Percentiles rank a stretch among this genome's conserved stretches.
phyloP scores from a whole-genome alignment of 2,113 vertebrate genomes.

The Zootoca vivipara region DNA sequence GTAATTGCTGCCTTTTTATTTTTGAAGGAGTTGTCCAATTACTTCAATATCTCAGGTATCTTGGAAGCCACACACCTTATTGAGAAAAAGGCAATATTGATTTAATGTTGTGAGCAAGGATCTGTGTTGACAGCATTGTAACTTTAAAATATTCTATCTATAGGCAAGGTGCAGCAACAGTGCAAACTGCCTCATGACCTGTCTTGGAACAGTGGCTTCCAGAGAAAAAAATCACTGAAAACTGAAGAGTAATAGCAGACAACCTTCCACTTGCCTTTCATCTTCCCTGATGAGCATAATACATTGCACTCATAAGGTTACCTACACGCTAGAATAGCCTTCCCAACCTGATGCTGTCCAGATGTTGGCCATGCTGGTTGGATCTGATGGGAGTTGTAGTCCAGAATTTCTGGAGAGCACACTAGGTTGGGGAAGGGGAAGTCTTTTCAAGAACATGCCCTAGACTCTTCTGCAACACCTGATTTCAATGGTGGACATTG shows the following conservation, averaged over 20 bases:
- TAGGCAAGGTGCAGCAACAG: not conserved
- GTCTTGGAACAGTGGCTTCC: not conserved
- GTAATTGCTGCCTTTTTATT: no score
- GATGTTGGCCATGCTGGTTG: not conserved
- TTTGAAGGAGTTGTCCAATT: no score
- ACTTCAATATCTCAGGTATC: no score
- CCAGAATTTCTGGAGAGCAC: not conserved
- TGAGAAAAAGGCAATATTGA: not conserved
- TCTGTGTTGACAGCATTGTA: not conserved
- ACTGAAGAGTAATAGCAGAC: not conserved
- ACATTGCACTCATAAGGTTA: not conserved
- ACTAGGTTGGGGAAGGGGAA: not conserved
- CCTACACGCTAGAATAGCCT: not conserved
- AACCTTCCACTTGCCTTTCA: not conserved
- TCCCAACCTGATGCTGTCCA: not conserved
- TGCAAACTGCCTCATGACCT: not conserved
- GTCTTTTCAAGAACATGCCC: not conserved
- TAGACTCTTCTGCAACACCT: not conserved
- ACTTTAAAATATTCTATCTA: not conserved
- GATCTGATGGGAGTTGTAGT: not conserved
- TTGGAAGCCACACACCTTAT: no score
- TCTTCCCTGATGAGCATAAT: not conserved
- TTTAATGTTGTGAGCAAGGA: not conserved
- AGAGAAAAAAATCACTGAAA: not conserved
- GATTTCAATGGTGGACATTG: not conserved